Evolutionary conservation across 1,140 invertebrate species (phyloP), one percentile per base, ranked within the genome.

Genomic region (Bombus terrestris): DNA sequence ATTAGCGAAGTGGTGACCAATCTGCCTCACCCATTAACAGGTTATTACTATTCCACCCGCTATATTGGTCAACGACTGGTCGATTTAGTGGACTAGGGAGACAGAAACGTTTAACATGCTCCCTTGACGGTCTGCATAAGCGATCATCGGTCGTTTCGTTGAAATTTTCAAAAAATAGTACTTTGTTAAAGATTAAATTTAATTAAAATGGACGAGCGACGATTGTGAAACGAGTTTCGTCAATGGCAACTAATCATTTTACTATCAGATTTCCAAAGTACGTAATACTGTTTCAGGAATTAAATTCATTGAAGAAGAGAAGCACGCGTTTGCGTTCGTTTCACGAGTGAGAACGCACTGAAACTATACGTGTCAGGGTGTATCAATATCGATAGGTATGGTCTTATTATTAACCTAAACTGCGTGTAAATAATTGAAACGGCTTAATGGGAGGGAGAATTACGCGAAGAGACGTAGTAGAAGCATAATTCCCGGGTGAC

Each of bases 361-460:
- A 22, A 53, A 53, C 18, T 53, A 22, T 74, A 74, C 39, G 47
- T 13, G 79, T 64, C 62, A 64, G 32, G 39, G 37, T 57, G 64
- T 86, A 90, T 90, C 89, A 82, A 86, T 90, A 72, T 41, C 80
- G 86, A 89, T 88, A 91, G 85, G 85, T 88, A 89, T 89, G 81
- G 89, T 90, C 92, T 89, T 92, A 92, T 93, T 92, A 92, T 92
- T 92, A 93, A 92, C 89, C 92, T 93, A 93, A 93, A 93, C 92
- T 92, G 87, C 81, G 82, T 88, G 81, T 93, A 83, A 93, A 93
- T 93, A 91, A 93, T 93, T 93, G 85, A 93, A 83, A 87, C 73
- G 91, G 91, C 92, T 93, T 93, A 93, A 93, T 93, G 92, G 92
- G 88, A 92, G 92, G 88, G 92, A 92, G 92, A 92, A 92, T 92